Conservation (phyloP, 2,797 vertebrate species). For the Micropoecilia bifurca region DNA sequence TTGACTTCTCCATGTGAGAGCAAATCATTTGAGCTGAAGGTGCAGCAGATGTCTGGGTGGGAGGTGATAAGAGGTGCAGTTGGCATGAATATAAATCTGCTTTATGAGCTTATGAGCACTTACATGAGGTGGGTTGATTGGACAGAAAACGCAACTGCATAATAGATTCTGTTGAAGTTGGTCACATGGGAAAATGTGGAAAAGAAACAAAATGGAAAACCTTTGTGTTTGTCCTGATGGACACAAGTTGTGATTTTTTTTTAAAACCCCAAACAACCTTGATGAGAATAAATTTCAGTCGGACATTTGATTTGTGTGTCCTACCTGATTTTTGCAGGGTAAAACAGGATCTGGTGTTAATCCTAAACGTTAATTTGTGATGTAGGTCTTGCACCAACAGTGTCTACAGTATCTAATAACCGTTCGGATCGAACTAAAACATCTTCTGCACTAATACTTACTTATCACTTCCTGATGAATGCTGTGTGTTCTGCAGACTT, state of each 20-base stretch:
- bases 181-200: background rate
- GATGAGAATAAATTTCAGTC: background rate
- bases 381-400: background rate
- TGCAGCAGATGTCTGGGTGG: constrained; percentile 58
- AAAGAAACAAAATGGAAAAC: background rate
- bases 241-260: background rate
- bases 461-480: background rate
- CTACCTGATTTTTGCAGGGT: background rate
- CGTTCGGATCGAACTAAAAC: background rate
- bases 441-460: background rate
- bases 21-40: constrained; percentile 52
- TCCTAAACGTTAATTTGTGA: background rate
- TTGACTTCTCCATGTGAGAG: constrained; percentile 46
- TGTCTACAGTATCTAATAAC: background rate
- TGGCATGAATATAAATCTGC: constrained; percentile 17
- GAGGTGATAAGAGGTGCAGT: constrained; percentile 64
- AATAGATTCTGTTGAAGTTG: background rate
- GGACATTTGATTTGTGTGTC: background rate
- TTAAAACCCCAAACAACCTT: background rate
- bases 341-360: background rate
- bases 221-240: background rate
- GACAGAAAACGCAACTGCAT: background rate
- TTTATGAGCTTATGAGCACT: constrained; percentile 8
- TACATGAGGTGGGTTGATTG: background rate
- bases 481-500: background rate